Evolutionary conservation across 2,888 invertebrate species (phyloP).

Genomic region (Chironomus tentans): DNA sequence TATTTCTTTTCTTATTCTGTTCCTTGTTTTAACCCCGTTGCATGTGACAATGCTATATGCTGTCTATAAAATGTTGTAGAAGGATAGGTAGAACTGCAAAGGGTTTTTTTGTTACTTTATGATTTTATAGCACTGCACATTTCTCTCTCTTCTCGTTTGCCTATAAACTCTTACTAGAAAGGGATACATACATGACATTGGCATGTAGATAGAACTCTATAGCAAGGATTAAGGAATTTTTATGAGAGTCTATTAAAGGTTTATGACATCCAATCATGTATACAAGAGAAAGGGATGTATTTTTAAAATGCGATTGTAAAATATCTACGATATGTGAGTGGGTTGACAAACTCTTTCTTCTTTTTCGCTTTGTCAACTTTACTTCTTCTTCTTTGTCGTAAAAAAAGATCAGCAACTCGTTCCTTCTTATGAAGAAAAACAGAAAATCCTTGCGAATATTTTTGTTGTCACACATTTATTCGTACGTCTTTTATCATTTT

Average conservation of each 20-base stretch:
- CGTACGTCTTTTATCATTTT: not conserved
- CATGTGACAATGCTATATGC: not conserved
- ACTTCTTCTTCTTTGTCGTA: not conserved
- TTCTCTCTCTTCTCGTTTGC: not conserved
- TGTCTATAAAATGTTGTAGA: not conserved
- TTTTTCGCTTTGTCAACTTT: too few species aligned
- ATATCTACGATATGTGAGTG: not conserved
- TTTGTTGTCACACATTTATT: not conserved
- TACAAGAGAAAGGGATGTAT: not conserved
- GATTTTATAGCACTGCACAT: constrained; percentile 1
- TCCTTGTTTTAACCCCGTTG: not conserved
- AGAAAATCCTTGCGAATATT: not conserved
- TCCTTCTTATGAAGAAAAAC: not conserved
- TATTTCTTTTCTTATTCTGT: not conserved
- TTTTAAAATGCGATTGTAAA: not conserved
- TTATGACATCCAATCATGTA: constrained; percentile 11
- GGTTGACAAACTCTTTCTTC: constrained; percentile 3
- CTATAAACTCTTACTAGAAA: not conserved
- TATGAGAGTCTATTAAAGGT: constrained; percentile 20
- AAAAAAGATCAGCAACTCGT: not conserved
- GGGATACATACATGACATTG: not conserved
- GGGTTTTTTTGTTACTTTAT: not conserved
- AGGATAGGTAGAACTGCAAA: not conserved
- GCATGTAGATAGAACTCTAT: not conserved
- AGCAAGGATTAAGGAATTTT: constrained; percentile 22